These are phyloP conservation scores for Drosophila pseudoobscura DNA, from an alignment of 1,140 invertebrate genomes.

Conservation along the genomic window DNA sequence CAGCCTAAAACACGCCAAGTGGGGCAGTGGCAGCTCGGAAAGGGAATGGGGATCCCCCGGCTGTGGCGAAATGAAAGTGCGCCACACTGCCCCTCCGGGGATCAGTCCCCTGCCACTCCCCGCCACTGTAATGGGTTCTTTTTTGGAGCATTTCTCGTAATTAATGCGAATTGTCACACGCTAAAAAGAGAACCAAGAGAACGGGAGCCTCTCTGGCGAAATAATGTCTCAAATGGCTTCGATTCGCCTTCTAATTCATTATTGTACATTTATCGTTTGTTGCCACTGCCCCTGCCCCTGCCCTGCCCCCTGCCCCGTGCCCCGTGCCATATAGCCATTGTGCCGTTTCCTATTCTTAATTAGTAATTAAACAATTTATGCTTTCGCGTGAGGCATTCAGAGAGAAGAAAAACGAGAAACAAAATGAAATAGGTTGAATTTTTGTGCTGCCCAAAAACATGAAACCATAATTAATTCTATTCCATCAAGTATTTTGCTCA, in stretches of 20 bases:
- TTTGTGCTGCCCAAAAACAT: slow-evolving; percentile 55
- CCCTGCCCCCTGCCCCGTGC: no score
- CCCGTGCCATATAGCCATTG: no score
- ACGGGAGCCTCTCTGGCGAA: slow-evolving; percentile 8
- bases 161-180: slow-evolving; percentile 82
- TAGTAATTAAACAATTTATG: slow-evolving; percentile 81
- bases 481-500: slow-evolving; percentile 67
- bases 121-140: slow-evolving; percentile 60
- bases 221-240: slow-evolving; percentile 58
- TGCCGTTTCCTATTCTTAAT: slow-evolving; percentile 69
- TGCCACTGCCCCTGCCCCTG: slow-evolving; percentile 1
- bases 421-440: slow-evolving; percentile 59
- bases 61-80: neutral
- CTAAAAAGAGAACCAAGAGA: slow-evolving; percentile 31
- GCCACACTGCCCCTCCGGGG: neutral
- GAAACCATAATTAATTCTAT: slow-evolving; percentile 49
- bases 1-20: slow-evolving; percentile 55
- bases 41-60: slow-evolving; percentile 22
- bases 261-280: slow-evolving; percentile 47
- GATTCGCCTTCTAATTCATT: slow-evolving; percentile 73
- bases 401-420: slow-evolving; percentile 21
- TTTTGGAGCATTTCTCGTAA: slow-evolving; percentile 77
- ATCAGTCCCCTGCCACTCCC: neutral
- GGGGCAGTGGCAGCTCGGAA: slow-evolving; percentile 1
- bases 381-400: slow-evolving; percentile 53